These are phyloP conservation scores for Gerris buenoi DNA, from an alignment of 1,140 invertebrate genomes.

Conservation along the genomic window DNA sequence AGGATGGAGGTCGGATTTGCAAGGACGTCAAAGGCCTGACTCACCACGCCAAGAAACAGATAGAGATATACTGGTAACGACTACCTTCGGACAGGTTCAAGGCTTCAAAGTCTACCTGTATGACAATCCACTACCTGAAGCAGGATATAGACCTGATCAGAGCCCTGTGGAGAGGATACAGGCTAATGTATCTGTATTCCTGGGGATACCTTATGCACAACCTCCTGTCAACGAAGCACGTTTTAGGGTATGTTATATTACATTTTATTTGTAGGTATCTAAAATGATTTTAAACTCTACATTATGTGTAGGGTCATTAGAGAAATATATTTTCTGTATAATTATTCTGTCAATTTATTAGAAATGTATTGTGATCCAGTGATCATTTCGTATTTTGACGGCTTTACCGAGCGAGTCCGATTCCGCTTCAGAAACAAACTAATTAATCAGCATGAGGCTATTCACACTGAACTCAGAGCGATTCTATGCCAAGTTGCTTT, in stretches of 20 bases:
- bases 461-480: too few relatives aligned
- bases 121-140: slow-evolving; percentile 61
- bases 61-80: slow-evolving; percentile 56
- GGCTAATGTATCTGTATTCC: slow-evolving; percentile 57
- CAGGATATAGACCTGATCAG: slow-evolving; percentile 54
- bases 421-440: too few relatives aligned
- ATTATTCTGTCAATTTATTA: too few relatives aligned
- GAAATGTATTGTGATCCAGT: too few relatives aligned
- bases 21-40: slow-evolving; percentile 58
- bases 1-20: slow-evolving; percentile 64
- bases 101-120: slow-evolving; percentile 48
- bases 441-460: too few relatives aligned
- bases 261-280: too few relatives aligned
- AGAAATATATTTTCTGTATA: too few relatives aligned
- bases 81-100: slow-evolving; percentile 47
- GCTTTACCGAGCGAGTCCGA: too few relatives aligned
- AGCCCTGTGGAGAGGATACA: slow-evolving; percentile 57
- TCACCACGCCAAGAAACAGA: slow-evolving; percentile 41
- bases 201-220: slow-evolving; percentile 82
- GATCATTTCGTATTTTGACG: too few relatives aligned
- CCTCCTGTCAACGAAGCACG: slow-evolving; percentile 67
- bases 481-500: too few relatives aligned
- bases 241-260: slow-evolving; percentile 55
- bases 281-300: too few relatives aligned
- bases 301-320: too few relatives aligned